These are phyloP conservation scores for Morpho helenor DNA, from an alignment of 2,888 invertebrate species.

Conservation along the genomic window DNA sequence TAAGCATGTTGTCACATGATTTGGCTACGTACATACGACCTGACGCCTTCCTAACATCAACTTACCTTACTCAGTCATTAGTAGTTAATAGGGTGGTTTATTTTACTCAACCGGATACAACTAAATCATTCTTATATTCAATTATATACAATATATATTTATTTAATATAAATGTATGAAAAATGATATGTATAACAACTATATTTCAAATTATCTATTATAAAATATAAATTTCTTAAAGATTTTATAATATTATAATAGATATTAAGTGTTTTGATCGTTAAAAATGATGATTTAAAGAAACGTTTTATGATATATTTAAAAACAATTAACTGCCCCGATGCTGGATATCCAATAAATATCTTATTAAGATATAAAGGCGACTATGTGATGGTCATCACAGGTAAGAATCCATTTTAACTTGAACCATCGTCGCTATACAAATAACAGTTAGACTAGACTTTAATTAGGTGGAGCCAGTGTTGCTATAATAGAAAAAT, in stretches of 20 bases:
- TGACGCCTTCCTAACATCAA: no score
- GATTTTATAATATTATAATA: not conserved
- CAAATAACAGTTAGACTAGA: constrained; percentile 3
- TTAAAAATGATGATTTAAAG: constrained; percentile 19
- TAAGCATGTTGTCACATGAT: no score
- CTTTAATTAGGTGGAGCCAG: constrained; percentile 19
- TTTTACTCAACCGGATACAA: no score
- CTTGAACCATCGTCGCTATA: constrained; percentile 18
- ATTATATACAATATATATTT: no score
- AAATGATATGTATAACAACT: no score
- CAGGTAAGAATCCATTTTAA: constrained; percentile 23
- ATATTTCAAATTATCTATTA: not conserved
- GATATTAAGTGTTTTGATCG: constrained; percentile 6
- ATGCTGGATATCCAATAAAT: constrained; percentile 41
- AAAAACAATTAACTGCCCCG: constrained; percentile 37
- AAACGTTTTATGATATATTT: constrained; percentile 31
- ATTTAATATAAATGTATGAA: no score
- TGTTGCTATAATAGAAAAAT: constrained; percentile 33
- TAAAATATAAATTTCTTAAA: constrained; percentile 1
- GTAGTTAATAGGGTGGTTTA: no score
- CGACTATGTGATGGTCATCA: constrained; percentile 25
- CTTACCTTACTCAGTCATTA: no score
- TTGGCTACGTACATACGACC: no score
- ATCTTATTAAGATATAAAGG: constrained; percentile 54
- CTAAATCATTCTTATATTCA: no score